These are phyloP conservation scores for Panulirus ornatus DNA, from an alignment of 1,140 invertebrate genomes.

Conservation along the genomic window DNA sequence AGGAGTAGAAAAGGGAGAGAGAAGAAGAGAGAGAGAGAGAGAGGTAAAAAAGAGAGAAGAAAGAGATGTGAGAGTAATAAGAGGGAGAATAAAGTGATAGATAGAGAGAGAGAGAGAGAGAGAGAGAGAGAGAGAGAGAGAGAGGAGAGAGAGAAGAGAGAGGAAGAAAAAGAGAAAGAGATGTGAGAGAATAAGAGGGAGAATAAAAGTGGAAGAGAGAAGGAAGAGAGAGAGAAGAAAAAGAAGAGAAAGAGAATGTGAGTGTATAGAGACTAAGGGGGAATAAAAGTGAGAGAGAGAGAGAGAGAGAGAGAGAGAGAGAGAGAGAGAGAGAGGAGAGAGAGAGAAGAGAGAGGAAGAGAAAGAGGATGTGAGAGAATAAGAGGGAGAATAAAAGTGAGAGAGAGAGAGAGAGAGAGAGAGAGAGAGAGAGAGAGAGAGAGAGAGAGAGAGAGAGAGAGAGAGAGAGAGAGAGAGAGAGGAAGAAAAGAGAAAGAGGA, in stretches of 20 bases:
- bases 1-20: too few species aligned
- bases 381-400: neutral
- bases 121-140: neutral
- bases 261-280: neutral
- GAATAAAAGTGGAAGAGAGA: neutral
- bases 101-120: too few species aligned
- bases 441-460: neutral
- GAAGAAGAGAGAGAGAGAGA: neutral
- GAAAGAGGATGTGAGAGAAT: neutral
- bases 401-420: neutral
- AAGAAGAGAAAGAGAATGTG: slow-evolving; percentile 5
- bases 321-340: neutral
- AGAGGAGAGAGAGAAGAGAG: neutral
- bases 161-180: too few species aligned
- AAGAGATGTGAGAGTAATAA: too few species aligned
- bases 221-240: slow-evolving; percentile 1
- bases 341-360: neutral
- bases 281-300: too few species aligned
- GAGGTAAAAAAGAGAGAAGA: too few species aligned
- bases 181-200: too few species aligned
- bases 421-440: neutral
- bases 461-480: neutral
- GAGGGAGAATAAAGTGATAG: too few species aligned
- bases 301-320: neutral
- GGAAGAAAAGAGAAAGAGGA: neutral